These are phyloP conservation scores for Pseudochromis fuscus DNA, from an alignment of 2,797 vertebrate species.

Conservation along the genomic window DNA sequence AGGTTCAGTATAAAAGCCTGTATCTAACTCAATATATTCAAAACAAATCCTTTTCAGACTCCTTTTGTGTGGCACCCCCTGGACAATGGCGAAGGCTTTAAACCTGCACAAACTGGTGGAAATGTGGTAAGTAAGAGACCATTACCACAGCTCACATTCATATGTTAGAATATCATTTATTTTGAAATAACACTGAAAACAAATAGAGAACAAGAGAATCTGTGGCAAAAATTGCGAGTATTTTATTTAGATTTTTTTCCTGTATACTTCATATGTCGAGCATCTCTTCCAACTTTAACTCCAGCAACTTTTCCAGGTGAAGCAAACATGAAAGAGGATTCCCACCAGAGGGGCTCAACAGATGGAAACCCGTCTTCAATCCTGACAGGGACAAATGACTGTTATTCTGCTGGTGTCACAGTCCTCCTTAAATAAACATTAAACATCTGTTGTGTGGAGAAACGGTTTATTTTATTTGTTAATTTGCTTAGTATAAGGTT, in stretches of 20 bases:
- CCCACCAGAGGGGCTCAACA: neutral
- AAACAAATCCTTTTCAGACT: no score
- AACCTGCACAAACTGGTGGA: fast-evolving
- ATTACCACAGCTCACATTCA: neutral
- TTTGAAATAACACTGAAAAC: neutral
- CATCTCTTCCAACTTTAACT: no score
- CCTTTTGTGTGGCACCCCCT: neutral
- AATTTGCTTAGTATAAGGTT: constrained; percentile 38
- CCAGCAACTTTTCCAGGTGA: neutral
- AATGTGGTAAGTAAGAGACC: neutral
- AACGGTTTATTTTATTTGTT: constrained; percentile 44
- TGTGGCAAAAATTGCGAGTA: neutral
- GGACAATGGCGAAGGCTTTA: fast-evolving
- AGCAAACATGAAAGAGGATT: neutral
- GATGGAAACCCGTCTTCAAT: neutral
- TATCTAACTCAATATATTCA: no score
- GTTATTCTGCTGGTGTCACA: neutral
- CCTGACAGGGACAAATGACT: neutral
- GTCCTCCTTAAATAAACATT: constrained; percentile 48
- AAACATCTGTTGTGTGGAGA: constrained; percentile 15
- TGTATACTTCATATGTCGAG: neutral
- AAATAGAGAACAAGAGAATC: neutral
- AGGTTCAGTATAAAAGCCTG: no score
- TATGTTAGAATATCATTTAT: neutral
- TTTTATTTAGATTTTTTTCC: neutral